Evolutionary conservation across 2,113 vertebrate species (phyloP), one percentile per base, ranked within the genome.

Genomic region (Scatophagus argus): DNA sequence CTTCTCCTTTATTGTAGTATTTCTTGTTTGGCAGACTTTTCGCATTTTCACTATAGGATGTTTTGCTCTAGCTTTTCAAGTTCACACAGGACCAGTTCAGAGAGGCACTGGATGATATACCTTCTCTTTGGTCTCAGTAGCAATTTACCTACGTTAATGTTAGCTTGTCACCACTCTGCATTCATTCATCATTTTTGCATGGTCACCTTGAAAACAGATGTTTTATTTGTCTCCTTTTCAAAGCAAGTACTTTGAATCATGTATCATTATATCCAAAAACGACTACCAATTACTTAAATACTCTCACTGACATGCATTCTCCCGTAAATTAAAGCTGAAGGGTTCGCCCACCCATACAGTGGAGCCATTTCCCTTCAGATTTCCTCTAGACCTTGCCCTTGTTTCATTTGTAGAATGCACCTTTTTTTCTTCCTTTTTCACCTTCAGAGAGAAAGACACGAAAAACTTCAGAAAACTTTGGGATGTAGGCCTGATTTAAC

Each of bases 361-460:
- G 17, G 51, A 44, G 29, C 32, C 55, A 64, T 32, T 55, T 70
- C 36, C 29, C 31, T 44, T 75, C 23, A 56, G 16, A 52, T 55
- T 59, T 70, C 39, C 47, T 69, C 31, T 73, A 58, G 52, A 66
- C 12, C 41, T 51, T 25, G 32, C 7, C 44, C 68, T 63, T 73
- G 55, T 85, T 91, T 89, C 62, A 82, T 64, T 56, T 79, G 84
- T 41, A 52, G 63, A 82, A 72, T 79, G 83, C 84, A 78, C 86
- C 83, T 72, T 86, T 93, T 91, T 94, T 91, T 94, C 93, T 91
- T 94, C 93, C 93, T 83, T 88, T 89, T 91, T 91, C 87, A 88
- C 87, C 56, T 87, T 87, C 31, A 86, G 86, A 90, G 77, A 83
- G 59, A 82, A 81, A 81, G n/a, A 93, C 92, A 93, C 86, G 63